phyloP scores from a whole-genome alignment of 2,113 vertebrate genomes.

The Rhinoptilus africanus region DNA sequence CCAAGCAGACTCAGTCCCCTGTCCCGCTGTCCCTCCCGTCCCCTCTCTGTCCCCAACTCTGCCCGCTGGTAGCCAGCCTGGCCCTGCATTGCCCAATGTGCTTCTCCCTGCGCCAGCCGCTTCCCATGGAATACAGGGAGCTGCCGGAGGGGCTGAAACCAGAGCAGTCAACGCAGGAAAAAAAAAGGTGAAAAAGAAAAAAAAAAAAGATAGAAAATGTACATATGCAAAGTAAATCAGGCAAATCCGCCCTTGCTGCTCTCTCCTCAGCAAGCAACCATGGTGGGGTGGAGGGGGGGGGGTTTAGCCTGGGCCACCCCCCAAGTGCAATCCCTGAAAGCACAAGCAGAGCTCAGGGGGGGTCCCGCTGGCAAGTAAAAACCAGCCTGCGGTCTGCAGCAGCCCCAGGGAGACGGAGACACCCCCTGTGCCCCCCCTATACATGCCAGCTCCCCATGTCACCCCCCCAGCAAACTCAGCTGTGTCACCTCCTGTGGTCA shows the following conservation, averaged over 20 bases:
- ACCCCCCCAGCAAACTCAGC: not conserved
- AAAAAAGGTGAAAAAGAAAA: not conserved
- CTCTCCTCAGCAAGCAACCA: not conserved
- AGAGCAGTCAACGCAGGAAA: not conserved
- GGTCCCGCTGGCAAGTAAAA: not conserved
- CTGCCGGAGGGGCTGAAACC: not conserved
- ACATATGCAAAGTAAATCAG: not conserved
- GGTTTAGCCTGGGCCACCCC: not conserved
- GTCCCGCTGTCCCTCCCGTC: not conserved
- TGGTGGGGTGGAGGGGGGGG: accelerated
- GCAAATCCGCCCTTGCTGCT: not conserved
- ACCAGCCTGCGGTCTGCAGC: not conserved
- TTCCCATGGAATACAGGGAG: not conserved
- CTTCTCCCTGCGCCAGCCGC: not conserved
- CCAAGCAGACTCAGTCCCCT: not conserved
- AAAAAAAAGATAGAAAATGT: not conserved
- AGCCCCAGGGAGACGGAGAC: not conserved
- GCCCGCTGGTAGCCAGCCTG: not conserved
- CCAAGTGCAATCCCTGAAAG: not conserved
- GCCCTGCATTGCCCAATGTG: not conserved
- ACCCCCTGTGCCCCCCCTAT: not conserved
- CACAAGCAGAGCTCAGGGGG: not conserved
- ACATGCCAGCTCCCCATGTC: accelerated
- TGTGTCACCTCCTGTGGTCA: not conserved
- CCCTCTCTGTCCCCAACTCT: not conserved